phyloP scores from a whole-genome alignment of 2,113 vertebrate genomes.

The Prunella fulvescens region DNA sequence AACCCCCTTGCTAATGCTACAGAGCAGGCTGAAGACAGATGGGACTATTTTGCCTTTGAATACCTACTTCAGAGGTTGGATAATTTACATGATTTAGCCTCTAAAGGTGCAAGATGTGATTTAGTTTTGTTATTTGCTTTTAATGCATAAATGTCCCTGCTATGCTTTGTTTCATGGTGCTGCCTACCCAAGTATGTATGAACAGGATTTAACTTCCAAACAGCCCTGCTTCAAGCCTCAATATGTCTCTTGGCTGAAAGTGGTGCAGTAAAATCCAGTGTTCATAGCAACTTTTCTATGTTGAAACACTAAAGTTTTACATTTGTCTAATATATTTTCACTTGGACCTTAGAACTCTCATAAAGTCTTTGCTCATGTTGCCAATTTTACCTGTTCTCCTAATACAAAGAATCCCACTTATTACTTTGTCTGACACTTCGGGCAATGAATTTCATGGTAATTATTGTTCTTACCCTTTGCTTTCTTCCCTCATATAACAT shows the following conservation, averaged over 20 bases:
- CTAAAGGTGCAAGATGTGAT: not conserved
- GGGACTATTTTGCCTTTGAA: not conserved
- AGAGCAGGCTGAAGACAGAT: not conserved
- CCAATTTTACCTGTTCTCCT: not conserved
- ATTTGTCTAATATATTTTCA: slow-evolving; percentile 9
- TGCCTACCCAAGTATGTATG: not conserved
- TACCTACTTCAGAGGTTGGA: not conserved
- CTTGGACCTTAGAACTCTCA: not conserved
- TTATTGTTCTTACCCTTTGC: slow-evolving; percentile 6
- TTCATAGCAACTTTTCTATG: not conserved
- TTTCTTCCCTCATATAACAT: not conserved
- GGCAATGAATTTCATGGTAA: slow-evolving; percentile 12
- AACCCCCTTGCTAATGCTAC: not conserved
- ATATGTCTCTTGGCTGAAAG: not conserved
- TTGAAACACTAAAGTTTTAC: not conserved
- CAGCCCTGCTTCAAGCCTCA: not conserved
- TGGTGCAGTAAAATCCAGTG: not conserved
- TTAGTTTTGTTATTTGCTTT: not conserved
- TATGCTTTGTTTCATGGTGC: not conserved
- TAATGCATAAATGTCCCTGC: not conserved
- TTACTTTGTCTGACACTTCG: not conserved
- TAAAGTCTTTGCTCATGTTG: not conserved
- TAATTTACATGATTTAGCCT: not conserved
- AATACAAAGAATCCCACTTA: not conserved
- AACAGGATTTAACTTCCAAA: not conserved